phyloP scores from a whole-genome alignment of 2,888 invertebrate species.

The Lycocerus yunnanus region DNA sequence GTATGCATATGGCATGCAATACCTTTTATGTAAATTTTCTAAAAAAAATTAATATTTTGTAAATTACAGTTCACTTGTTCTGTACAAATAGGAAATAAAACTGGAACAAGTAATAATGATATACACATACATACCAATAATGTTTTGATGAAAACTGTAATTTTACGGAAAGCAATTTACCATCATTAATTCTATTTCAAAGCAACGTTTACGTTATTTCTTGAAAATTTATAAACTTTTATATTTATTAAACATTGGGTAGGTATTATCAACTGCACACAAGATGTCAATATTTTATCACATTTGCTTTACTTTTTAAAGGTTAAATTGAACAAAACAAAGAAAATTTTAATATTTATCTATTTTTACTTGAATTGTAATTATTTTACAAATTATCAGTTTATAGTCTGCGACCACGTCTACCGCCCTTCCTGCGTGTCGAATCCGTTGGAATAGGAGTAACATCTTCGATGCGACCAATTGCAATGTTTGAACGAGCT shows the following conservation, averaged over 20 bases:
- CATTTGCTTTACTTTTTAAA: neutral
- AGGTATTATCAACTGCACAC: neutral
- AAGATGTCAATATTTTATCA: neutral
- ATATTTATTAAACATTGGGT: neutral
- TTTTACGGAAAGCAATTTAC: neutral
- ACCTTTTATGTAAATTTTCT: neutral
- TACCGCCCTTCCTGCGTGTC: conserved; percentile 99
- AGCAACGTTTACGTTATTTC: neutral
- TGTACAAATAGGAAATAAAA: neutral
- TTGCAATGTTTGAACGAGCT: conserved; percentile 99
- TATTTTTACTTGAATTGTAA: neutral
- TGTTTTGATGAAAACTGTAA: neutral
- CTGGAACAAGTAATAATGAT: neutral
- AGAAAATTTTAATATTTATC: neutral
- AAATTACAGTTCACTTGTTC: neutral
- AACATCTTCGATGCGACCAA: conserved; percentile 99
- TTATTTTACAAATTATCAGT: conserved; percentile 32
- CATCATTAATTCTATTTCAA: neutral
- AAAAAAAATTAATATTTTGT: neutral
- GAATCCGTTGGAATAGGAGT: conserved; percentile 99
- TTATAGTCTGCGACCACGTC: conserved; percentile 99
- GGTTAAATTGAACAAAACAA: neutral
- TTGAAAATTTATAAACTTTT: neutral
- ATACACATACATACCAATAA: neutral
- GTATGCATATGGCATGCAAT: neutral